Base-by-base conservation (phyloP, 2,797 vertebrate species). In the Dromococcyx pavoninus region DNA sequence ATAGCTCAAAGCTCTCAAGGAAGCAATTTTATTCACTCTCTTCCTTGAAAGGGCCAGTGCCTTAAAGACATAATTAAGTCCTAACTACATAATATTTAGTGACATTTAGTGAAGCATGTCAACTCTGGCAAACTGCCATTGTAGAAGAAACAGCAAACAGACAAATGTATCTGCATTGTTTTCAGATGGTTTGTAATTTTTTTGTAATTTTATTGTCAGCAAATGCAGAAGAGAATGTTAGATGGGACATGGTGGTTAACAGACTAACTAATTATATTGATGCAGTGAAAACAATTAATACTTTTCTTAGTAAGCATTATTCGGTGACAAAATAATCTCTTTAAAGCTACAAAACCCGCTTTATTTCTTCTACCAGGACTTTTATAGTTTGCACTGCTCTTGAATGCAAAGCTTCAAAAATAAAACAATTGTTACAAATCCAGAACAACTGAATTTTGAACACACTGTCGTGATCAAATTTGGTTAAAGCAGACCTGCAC, bases 21-120 rank as follows among this genome's bases (percentile, higher is more conserved):
- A 93, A 89, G 51, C 54, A 75, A 84, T 89, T 91, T 93, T n/a
- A 94, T 62, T 92, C 56, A 60, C 65, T 64, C 50, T 84, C 66
- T 91, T 86, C 78, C 77, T 35, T 85, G 66, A 92, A 93, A 94
- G n/a, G 89, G 43, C 69, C 87, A 73, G 53, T 93, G 73, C 89
- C 94, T 97, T 96, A 91, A 95, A 95, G 91, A 89, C 92, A 89
- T 88, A 95, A 96, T 96, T 95, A 94, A 95, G 85, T 80, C 70
- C 85, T 89, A 96, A 97, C 72, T 62, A 92, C 85, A 81, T 93
- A 93, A 94, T 70, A 94, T 89, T 95, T 95, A 94, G 87, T 75
- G 92, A 97, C 91, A 92, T 92, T 89, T 92, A 91, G 53, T 70
- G 88, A 95, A 94, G 93, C 89, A 81, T 91, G 74, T 89, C 81